Percentiles rank a stretch among this genome's conserved stretches.
phyloP scores from a whole-genome alignment of 2,797 vertebrate species.

The Crax fasciolata region DNA sequence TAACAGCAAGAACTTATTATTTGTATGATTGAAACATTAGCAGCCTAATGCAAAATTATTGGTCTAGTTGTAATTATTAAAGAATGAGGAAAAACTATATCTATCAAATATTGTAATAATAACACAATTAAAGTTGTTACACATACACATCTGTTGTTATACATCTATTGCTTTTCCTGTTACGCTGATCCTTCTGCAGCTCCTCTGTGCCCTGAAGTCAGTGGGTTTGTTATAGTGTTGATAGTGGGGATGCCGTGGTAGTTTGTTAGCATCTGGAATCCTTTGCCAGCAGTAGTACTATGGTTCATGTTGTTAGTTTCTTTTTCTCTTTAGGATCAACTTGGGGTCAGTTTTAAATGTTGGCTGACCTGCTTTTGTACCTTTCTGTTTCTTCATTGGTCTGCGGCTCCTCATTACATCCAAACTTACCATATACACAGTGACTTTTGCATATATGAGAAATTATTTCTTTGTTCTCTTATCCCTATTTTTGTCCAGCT shows the following conservation, averaged over 20 bases:
- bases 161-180: not conserved
- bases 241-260: not conserved
- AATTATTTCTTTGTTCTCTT: not conserved
- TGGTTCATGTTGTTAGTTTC: not conserved
- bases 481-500: not conserved
- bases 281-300: not conserved
- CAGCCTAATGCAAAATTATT: not conserved
- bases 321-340: not conserved
- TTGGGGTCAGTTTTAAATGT: not conserved
- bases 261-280: not conserved
- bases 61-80: not conserved
- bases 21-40: not conserved
- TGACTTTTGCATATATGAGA: not conserved
- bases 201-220: not conserved
- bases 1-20: not conserved
- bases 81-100: not conserved
- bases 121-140: not conserved
- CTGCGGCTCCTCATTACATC: not conserved
- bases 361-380: not conserved
- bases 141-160: not conserved
- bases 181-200: not conserved
- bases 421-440: not conserved
- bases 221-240: not conserved
- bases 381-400: not conserved
- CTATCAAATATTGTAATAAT: not conserved